Evolutionary conservation across 1,140 invertebrate species (phyloP).

Genomic region (Procambarus virginalis): DNA sequence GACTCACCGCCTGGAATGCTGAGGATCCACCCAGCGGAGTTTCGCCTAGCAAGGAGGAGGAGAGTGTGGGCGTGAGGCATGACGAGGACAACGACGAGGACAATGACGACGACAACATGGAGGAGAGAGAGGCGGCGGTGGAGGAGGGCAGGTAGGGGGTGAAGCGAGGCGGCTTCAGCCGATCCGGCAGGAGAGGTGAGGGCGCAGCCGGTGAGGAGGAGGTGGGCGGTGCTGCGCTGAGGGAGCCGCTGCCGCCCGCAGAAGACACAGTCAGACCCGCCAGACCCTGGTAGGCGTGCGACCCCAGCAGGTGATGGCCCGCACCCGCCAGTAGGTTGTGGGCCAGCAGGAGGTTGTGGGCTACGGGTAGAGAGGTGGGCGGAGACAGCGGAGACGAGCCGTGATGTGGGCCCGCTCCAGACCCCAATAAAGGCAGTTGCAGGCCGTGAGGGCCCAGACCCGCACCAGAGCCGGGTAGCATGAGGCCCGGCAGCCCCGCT

Average conservation of each 20-base stretch:
- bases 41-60: constrained; percentile 69
- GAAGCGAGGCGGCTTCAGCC: constrained; percentile 70
- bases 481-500: constrained; percentile 77
- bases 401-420: constrained; percentile 41
- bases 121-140: constrained; percentile 72
- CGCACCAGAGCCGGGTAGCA: constrained; percentile 70
- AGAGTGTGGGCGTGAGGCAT: constrained; percentile 67
- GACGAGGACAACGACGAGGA: constrained; percentile 69
- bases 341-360: constrained; percentile 70
- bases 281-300: constrained; percentile 71
- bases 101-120: constrained; percentile 73
- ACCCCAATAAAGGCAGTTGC: constrained; percentile 66
- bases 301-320: constrained; percentile 71
- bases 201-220: constrained; percentile 69
- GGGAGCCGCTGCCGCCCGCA: constrained; percentile 68
- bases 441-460: constrained; percentile 63
- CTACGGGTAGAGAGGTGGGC: constrained; percentile 64
- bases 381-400: constrained; percentile 66
- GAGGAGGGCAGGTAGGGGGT: constrained; percentile 74
- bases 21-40: constrained; percentile 66
- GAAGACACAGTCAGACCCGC: constrained; percentile 65
- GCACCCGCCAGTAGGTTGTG: constrained; percentile 78
- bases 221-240: constrained; percentile 71
- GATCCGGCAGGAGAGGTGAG: constrained; percentile 63
- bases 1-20: constrained; percentile 73